These are phyloP conservation scores for Ephestia elutella DNA, from an alignment of 1,140 invertebrate species.

Conservation along the genomic window DNA sequence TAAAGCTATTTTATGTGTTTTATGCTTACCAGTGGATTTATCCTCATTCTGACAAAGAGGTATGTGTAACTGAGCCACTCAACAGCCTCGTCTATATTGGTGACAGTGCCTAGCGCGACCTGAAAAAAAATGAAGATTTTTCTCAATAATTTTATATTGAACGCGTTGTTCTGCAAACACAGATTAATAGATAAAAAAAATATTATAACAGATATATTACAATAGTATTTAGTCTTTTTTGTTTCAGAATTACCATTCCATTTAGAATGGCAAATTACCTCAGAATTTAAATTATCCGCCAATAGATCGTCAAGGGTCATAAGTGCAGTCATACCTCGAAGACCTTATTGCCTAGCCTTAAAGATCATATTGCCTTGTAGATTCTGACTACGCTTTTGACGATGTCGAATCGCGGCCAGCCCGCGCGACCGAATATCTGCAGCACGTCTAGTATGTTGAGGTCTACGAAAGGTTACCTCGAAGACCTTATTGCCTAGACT, in stretches of 20 bases:
- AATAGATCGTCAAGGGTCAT: too few species aligned
- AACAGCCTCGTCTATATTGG: conserved; percentile 96
- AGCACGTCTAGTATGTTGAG: conserved; percentile 97
- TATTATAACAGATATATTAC: background rate
- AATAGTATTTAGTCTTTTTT: too few species aligned
- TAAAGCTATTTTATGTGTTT: conserved; percentile 10
- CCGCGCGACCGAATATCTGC: conserved; percentile 99
- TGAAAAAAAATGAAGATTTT: conserved; percentile 54
- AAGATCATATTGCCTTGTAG: too few species aligned
- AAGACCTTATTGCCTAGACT: too few species aligned
- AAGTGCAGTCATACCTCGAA: too few species aligned
- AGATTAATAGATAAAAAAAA: too few species aligned
- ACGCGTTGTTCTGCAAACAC: too few species aligned
- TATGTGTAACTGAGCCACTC: conserved; percentile 99
- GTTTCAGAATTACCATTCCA: too few species aligned
- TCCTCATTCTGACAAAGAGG: conserved; percentile 93
- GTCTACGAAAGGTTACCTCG: conserved; percentile 96
- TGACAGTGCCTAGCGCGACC: conserved; percentile 94
- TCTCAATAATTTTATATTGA: background rate
- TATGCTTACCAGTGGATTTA: conserved; percentile 86
- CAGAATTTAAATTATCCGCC: too few species aligned
- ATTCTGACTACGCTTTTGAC: too few species aligned
- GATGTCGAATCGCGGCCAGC: conserved; percentile 93
- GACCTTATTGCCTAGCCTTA: too few species aligned
- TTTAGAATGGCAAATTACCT: conserved; percentile 81